Evolutionary conservation across 2,888 invertebrate genomes (phyloP).

Genomic region (Lymantria dispar): DNA sequence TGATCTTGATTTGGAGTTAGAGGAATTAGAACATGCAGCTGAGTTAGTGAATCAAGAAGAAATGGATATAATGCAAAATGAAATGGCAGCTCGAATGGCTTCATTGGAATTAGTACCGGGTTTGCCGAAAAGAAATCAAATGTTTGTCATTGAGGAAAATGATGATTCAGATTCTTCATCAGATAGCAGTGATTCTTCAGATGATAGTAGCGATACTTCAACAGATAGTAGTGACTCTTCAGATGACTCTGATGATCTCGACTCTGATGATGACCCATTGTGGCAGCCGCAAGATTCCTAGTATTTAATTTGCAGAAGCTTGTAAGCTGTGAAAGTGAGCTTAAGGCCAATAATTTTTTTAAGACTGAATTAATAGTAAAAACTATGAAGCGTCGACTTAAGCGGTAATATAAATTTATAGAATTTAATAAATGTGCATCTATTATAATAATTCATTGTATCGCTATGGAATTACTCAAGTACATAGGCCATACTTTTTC

Average conservation of each 20-base stretch:
- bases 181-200: conserved; percentile 41
- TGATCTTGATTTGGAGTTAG: conserved; percentile 62
- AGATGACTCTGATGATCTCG: conserved; percentile 57
- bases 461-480: no score
- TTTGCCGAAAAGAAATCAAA: conserved; percentile 38
- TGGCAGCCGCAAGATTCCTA: conserved; percentile 27
- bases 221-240: conserved; percentile 55
- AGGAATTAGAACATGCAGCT: conserved; percentile 68
- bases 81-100: conserved; percentile 52
- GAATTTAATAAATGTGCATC: no score
- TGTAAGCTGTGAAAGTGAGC: conserved; percentile 1
- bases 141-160: conserved; percentile 42
- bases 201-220: conserved; percentile 40
- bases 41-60: conserved; percentile 68
- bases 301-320: conserved; percentile 16
- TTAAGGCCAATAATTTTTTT: neutral
- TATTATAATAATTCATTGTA: no score
- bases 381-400: no score
- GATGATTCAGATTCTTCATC: conserved; percentile 45
- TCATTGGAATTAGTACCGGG: conserved; percentile 65
- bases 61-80: conserved; percentile 52
- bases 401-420: no score
- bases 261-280: conserved; percentile 70
- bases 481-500: no score
- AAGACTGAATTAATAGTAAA: no score